Percentiles rank a stretch among this genome's conserved stretches.
phyloP scores from a whole-genome alignment of 2,113 vertebrate species.

The Carettochelys insculpta region DNA sequence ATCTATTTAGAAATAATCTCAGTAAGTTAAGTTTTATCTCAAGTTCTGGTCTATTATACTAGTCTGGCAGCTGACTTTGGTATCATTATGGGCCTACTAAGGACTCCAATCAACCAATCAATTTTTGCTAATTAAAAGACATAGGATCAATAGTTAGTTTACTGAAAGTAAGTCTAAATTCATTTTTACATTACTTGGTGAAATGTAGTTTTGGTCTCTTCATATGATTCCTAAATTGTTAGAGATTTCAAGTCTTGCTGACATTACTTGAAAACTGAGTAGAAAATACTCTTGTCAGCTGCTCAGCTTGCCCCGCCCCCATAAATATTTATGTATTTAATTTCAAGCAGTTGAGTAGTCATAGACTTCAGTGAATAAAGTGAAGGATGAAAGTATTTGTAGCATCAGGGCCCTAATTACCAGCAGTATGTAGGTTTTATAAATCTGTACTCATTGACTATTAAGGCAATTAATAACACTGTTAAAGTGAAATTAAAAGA shows the following conservation, averaged over 20 bases:
- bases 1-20: not conserved
- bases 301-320: not conserved
- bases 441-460: not conserved
- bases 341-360: not conserved
- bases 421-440: not conserved
- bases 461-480: not conserved
- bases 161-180: not conserved
- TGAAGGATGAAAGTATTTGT: not conserved
- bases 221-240: not conserved
- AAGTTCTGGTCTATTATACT: not conserved
- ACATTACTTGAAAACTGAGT: not conserved
- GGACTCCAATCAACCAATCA: too few species aligned
- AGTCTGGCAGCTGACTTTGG: not conserved
- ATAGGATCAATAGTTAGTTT: not conserved
- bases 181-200: not conserved
- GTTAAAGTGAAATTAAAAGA: not conserved
- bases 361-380: not conserved
- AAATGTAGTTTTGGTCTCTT: not conserved
- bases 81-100: not conserved
- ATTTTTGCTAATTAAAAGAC: not conserved
- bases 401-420: not conserved
- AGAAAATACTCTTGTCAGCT: not conserved
- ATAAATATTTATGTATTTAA: not conserved
- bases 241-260: not conserved
- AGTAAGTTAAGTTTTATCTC: not conserved